These are phyloP conservation scores for Pterocles gutturalis DNA, from an alignment of 2,113 vertebrate species.

Conservation along the genomic window DNA sequence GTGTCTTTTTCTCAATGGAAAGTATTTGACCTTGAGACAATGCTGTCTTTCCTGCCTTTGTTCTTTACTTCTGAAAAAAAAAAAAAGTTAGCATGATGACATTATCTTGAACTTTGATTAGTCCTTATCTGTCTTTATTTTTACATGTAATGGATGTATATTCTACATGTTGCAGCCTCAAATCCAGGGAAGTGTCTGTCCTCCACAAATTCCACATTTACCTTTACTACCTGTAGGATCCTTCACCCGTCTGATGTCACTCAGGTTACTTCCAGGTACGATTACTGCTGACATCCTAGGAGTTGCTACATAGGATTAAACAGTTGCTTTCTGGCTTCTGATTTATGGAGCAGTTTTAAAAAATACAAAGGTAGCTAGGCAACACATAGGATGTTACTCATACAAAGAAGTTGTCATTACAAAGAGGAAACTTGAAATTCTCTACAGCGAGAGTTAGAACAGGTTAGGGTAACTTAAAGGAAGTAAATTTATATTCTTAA, in stretches of 20 bases:
- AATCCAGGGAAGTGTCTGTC: slow-evolving; percentile 95
- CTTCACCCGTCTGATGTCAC: slow-evolving; percentile 94
- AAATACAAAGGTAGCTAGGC: not conserved
- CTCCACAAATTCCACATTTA: slow-evolving; percentile 94
- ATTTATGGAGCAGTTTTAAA: not conserved
- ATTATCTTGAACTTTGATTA: not conserved
- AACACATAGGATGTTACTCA: not conserved
- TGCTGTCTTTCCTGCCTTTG: not conserved
- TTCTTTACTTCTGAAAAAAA: not conserved
- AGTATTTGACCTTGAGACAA: not conserved
- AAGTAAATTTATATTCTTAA: not conserved
- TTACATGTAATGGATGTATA: not conserved
- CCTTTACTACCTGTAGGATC: slow-evolving; percentile 95
- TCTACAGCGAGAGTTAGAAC: not conserved
- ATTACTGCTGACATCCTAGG: not conserved
- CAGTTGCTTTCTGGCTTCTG: not conserved
- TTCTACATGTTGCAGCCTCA: slow-evolving; percentile 76
- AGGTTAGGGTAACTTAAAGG: not conserved
- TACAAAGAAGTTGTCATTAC: not conserved
- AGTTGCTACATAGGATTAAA: not conserved
- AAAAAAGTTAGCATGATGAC: not conserved
- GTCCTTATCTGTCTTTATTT: not conserved
- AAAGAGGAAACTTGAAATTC: not conserved
- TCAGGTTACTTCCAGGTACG: slow-evolving; percentile 92
- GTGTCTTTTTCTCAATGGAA: not conserved